phyloP scores from a whole-genome alignment of 2,888 invertebrate genomes.

The Auanema freiburgensis region DNA sequence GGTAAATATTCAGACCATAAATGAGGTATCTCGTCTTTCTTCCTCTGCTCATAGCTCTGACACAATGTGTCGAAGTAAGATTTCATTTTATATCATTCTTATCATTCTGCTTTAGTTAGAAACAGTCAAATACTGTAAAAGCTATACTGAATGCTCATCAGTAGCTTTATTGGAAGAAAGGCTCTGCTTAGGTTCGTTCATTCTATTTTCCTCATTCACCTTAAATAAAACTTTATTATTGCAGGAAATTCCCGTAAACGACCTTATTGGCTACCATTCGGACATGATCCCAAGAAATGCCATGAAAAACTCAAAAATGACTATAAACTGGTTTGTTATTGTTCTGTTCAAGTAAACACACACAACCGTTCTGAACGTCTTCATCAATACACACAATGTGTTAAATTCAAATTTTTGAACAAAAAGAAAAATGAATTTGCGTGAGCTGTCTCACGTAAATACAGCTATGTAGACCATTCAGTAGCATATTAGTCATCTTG shows the following conservation, averaged over 20 bases:
- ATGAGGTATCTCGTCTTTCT: too few relatives aligned
- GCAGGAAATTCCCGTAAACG: constrained; percentile 36
- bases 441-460: too few relatives aligned
- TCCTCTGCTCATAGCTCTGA: too few relatives aligned
- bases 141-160: constrained; percentile 44
- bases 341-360: neutral
- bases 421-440: too few relatives aligned
- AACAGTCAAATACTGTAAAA: constrained; percentile 23
- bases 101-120: neutral
- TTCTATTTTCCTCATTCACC: neutral
- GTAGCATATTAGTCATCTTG: neutral
- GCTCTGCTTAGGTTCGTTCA: constrained; percentile 33
- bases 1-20: too few relatives aligned
- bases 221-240: neutral
- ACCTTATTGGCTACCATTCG: constrained; percentile 46
- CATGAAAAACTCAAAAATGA: constrained; percentile 49
- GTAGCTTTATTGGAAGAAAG: constrained; percentile 47
- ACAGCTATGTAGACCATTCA: neutral
- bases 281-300: constrained; percentile 38
- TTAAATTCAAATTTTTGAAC: neutral
- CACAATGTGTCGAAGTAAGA: too few relatives aligned
- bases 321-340: constrained; percentile 31
- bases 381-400: neutral
- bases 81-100: too few relatives aligned
- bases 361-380: too few relatives aligned